Evolutionary conservation across 2,888 invertebrate species (phyloP).

Genomic region (Geophilus truncorum): DNA sequence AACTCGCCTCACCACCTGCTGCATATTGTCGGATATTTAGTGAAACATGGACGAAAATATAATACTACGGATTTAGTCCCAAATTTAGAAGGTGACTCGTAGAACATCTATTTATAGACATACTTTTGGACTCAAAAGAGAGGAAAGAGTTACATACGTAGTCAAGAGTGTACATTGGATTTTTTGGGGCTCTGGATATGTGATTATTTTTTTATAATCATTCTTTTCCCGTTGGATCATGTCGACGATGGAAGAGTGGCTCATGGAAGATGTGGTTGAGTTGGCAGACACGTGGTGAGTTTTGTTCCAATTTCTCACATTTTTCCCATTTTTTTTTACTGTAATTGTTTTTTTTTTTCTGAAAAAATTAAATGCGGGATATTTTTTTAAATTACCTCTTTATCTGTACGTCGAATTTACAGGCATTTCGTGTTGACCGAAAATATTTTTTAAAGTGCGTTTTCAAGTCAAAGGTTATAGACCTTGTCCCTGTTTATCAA

Average conservation of each 20-base stretch:
- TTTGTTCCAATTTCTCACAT: background rate
- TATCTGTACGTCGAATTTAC: background rate
- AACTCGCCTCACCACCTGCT: background rate
- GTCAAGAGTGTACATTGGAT: background rate
- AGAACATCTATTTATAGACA: background rate
- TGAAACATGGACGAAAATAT: background rate
- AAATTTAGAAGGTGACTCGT: background rate
- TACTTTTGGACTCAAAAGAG: background rate
- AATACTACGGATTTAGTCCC: background rate
- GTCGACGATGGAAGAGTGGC: background rate
- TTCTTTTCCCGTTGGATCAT: background rate
- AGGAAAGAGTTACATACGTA: background rate
- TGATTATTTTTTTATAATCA: background rate
- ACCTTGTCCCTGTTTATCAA: constrained; percentile 15
- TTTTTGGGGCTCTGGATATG: background rate
- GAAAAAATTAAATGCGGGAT: background rate
- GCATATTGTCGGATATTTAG: background rate
- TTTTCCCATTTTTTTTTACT: background rate
- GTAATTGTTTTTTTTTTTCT: background rate
- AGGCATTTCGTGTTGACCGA: background rate
- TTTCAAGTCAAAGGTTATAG: constrained; percentile 4
- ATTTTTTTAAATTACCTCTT: background rate
- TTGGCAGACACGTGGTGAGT: constrained; percentile 1
- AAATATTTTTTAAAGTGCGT: background rate
- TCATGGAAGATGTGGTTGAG: background rate